Evolutionary conservation across 2,797 vertebrate genomes (phyloP).

Genomic region (Onychomys torridus): DNA sequence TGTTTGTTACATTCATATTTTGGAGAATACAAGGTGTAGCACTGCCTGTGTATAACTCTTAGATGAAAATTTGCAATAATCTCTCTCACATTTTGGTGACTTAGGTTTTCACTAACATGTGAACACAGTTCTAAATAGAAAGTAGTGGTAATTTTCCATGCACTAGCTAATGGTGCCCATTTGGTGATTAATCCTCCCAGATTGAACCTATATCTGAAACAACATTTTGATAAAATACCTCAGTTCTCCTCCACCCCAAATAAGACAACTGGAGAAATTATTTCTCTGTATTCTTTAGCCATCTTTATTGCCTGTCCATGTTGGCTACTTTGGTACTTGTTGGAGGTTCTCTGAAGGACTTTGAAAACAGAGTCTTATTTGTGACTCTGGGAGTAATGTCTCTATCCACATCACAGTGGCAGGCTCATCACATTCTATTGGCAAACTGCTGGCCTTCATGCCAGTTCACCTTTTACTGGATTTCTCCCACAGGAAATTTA

Average conservation of each 20-base stretch:
- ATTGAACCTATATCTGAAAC: background rate
- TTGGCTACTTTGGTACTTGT: slow-evolving; percentile 25
- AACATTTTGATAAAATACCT: background rate
- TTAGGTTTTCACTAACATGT: slow-evolving; percentile 4
- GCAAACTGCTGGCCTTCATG: slow-evolving; percentile 67
- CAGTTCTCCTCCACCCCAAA: background rate
- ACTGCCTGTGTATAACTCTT: background rate
- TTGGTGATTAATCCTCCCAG: background rate
- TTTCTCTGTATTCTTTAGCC: background rate
- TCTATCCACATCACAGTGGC: slow-evolving; percentile 61
- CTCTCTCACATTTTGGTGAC: background rate
- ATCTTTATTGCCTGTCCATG: slow-evolving; percentile 6
- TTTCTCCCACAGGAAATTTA: slow-evolving; percentile 73
- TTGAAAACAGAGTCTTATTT: slow-evolving; percentile 71
- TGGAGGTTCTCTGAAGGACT: slow-evolving; percentile 46
- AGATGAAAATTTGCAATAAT: background rate
- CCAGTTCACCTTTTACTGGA: slow-evolving; percentile 73
- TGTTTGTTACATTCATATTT: background rate
- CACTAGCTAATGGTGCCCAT: background rate
- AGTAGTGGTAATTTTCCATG: background rate
- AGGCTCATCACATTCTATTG: slow-evolving; percentile 77
- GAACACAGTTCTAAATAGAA: slow-evolving; percentile 26
- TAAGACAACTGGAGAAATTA: background rate
- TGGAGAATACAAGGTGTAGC: background rate
- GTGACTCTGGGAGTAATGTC: slow-evolving; percentile 62